Conservation (phyloP, 1,140 invertebrate species). For the Philopotamus ludificatus region DNA sequence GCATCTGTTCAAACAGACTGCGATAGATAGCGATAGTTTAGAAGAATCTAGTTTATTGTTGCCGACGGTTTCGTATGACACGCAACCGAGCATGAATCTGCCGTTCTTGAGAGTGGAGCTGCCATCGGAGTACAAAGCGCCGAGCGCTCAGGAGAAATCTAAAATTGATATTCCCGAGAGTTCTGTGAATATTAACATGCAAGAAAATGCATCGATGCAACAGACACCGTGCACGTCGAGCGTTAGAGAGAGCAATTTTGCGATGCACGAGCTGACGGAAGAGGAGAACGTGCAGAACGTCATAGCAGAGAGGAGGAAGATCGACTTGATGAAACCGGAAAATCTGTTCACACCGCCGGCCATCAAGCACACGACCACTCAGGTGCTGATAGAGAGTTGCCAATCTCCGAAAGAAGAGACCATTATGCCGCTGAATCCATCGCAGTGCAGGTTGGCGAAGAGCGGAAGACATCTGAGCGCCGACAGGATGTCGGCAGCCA, state of each 20-base stretch:
- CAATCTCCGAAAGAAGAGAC: constrained; percentile 35
- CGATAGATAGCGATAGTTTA: constrained; percentile 43
- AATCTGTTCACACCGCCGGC: constrained; percentile 23
- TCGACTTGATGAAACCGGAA: constrained; percentile 49
- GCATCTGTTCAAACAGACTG: constrained; percentile 47
- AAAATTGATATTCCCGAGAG: constrained; percentile 13
- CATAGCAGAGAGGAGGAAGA: constrained; percentile 54
- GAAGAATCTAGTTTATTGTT: constrained; percentile 35
- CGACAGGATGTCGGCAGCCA: constrained; percentile 37
- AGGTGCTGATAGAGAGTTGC: constrained; percentile 40
- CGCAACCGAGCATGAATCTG: constrained; percentile 11
- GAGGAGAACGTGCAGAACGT: constrained; percentile 54
- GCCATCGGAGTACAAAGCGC: constrained; percentile 26
- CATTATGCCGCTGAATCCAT: constrained; percentile 14
- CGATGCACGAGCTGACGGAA: constrained; percentile 40
- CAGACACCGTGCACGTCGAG: constrained; percentile 26
- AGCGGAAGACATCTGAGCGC: constrained; percentile 38
- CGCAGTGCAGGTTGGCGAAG: constrained; percentile 14
- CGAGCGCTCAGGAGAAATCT: not conserved
- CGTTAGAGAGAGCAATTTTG: constrained; percentile 24
- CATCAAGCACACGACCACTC: constrained; percentile 29
- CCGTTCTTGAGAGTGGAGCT: constrained; percentile 35
- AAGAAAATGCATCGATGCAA: constrained; percentile 24
- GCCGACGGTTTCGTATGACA: constrained; percentile 28
- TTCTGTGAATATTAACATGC: constrained; percentile 24